phyloP scores from a whole-genome alignment of 2,797 vertebrate species.

The Phyllotis vaccarum region DNA sequence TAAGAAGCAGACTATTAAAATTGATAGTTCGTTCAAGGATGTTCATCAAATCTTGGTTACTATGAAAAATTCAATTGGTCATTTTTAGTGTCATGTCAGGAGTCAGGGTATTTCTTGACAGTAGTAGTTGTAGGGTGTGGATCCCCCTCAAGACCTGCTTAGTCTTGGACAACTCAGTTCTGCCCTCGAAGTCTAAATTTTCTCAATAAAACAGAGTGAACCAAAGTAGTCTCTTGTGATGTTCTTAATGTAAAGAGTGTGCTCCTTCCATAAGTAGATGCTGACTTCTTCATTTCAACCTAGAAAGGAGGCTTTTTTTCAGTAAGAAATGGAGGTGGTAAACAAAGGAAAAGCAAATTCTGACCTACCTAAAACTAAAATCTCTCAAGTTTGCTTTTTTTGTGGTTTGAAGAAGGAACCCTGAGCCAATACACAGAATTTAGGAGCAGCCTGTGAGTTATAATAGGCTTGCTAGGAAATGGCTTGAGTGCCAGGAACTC shows the following conservation, averaged over 20 bases:
- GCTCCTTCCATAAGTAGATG: background rate
- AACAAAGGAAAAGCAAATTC: slow-evolving; percentile 25
- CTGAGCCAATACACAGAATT: slow-evolving; percentile 35
- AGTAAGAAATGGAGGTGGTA: background rate
- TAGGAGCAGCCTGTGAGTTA: slow-evolving; percentile 58
- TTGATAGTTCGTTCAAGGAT: background rate
- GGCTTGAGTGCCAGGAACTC: slow-evolving; percentile 67
- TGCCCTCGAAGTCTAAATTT: background rate
- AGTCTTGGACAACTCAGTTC: background rate
- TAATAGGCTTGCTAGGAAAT: slow-evolving; percentile 77
- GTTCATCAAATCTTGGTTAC: background rate
- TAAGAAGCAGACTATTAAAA: background rate
- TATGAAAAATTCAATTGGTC: background rate
- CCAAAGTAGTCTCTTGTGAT: background rate
- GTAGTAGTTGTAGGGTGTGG: background rate
- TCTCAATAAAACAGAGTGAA: background rate
- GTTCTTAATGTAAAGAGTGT: background rate
- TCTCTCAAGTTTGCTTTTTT: slow-evolving; percentile 26
- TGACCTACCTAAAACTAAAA: slow-evolving; percentile 29
- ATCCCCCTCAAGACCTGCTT: background rate
- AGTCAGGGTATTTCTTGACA: background rate
- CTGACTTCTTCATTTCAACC: background rate
- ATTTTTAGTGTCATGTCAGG: background rate
- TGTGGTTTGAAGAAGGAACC: slow-evolving; percentile 5
- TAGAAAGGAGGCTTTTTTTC: background rate